Evolutionary conservation across 2,888 invertebrate species (phyloP), one percentile per base, ranked within the genome.

Genomic region (Spilosoma lubricipeda): DNA sequence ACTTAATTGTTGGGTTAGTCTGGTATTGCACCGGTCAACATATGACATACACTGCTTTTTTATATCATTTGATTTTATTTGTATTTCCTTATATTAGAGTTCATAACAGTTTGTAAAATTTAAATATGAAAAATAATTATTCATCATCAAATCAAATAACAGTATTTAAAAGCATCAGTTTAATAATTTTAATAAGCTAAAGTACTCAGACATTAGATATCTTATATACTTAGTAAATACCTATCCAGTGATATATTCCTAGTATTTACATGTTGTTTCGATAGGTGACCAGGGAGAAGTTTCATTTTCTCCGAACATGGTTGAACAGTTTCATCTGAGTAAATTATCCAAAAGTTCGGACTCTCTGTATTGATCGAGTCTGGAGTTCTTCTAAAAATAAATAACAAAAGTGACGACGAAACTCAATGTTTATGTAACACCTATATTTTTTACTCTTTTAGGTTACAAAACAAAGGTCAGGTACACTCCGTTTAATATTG

Each of bases 1-100:
- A 84, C 80, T 80, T 84, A 83, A 81, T 77, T 79, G 82, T 76
- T 69, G 74, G 76, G 72, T 77, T 77, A 67, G 77, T 71, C 67
- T 42, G 64, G 67, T 77, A 64, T 63, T 75, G 74, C 79, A 83
- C 67, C 36, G 64, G 27, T 33, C 23, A 3, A 45, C 18, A 3
- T 72, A 30, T 42, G 15, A 63, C 5, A 45, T 42, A 15, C 23
- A 56, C n/a, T 56, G 52, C 23, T 52, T 52, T 52, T 45, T 2
- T n/a, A 56, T n/a, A n/a, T n/a, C n/a, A 56, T 56, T n/a, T 56
- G n/a, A 56, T n/a, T 56, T 20, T 56, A 11, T 56, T 56, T 56
- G 11, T 56, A 56, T n/a, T 56, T 8, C 1, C 23, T n/a, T n/a
- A 11, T 56, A n/a, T n/a, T n/a, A 23, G n/a, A 56, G 9, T 8